phyloP scores from a whole-genome alignment of 2,888 invertebrate species.

The Drosophila pullipes region DNA sequence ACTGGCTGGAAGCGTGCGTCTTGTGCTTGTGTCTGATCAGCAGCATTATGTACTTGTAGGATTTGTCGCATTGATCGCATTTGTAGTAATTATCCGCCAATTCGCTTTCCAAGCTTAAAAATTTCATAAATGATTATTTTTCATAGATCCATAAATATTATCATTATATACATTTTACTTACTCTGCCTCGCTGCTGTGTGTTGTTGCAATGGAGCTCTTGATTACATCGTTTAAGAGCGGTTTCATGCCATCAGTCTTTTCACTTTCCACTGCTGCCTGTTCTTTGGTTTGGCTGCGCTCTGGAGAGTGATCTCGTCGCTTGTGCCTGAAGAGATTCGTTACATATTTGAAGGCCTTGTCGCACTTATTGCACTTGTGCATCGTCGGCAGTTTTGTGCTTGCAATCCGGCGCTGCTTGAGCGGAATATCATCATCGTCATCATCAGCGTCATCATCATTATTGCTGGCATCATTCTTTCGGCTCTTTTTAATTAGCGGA shows the following conservation, averaged over 20 bases:
- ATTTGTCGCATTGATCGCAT: slow-evolving; percentile 65
- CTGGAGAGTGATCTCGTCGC: slow-evolving; percentile 43
- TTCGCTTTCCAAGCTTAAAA: slow-evolving; percentile 38
- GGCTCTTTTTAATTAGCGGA: slow-evolving; percentile 50
- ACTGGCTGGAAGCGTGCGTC: slow-evolving; percentile 43
- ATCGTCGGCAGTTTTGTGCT: slow-evolving; percentile 15
- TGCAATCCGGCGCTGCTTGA: slow-evolving; percentile 47
- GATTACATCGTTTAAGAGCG: not conserved
- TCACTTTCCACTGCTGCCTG: not conserved
- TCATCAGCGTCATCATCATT: slow-evolving; percentile 33
- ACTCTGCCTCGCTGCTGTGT: slow-evolving; percentile 26
- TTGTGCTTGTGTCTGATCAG: slow-evolving; percentile 60
- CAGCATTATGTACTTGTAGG: slow-evolving; percentile 64
- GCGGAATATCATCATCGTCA: slow-evolving; percentile 60
- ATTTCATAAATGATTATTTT: not conserved
- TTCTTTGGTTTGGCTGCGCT: not conserved
- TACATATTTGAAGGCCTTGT: slow-evolving; percentile 54
- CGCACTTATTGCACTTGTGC: slow-evolving; percentile 57
- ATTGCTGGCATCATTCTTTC: slow-evolving; percentile 17
- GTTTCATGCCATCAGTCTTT: not conserved
- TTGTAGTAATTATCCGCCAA: slow-evolving; percentile 55
- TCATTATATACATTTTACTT: slow-evolving; percentile 2
- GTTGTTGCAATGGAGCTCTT: slow-evolving; percentile 17
- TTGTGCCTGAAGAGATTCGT: slow-evolving; percentile 66
- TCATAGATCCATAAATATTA: not conserved